A percentile compares a stretch with the other conserved stretches of the same genome.
These are phyloP conservation scores for Subanguina moxae DNA, from an alignment of 1,140 invertebrate species.

Conservation along the genomic window DNA sequence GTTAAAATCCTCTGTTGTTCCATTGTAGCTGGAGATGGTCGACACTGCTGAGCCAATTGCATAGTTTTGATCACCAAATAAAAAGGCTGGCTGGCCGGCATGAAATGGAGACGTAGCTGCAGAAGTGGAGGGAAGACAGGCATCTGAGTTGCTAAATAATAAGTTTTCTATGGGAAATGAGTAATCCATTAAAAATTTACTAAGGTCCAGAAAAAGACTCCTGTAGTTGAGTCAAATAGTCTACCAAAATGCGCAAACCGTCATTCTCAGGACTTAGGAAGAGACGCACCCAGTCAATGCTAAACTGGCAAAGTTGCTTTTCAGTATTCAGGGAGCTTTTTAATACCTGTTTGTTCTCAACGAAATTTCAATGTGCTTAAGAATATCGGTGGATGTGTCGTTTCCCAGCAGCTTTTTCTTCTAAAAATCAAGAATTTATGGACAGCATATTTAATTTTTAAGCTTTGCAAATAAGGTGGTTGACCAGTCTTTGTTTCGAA, in stretches of 20 bases:
- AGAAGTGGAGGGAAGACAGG: neutral
- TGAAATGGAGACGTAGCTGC: neutral
- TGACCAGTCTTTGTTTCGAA: too few relatives aligned
- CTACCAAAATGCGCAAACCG: constrained; percentile 89
- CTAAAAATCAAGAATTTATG: constrained; percentile 62
- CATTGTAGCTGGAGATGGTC: constrained; percentile 5
- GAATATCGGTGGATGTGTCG: constrained; percentile 92
- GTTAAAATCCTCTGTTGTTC: neutral
- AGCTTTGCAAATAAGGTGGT: too few relatives aligned
- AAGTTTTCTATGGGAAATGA: neutral
- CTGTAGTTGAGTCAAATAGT: constrained; percentile 68
- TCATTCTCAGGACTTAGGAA: constrained; percentile 92
- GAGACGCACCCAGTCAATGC: constrained; percentile 98
- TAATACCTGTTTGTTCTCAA: constrained; percentile 78
- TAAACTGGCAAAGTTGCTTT: too few relatives aligned
- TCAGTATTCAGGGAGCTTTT: too few relatives aligned
- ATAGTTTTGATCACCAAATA: neutral
- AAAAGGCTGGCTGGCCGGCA: neutral
- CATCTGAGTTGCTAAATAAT: neutral
- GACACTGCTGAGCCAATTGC: neutral
- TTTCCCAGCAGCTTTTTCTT: constrained; percentile 85
- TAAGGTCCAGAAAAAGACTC: constrained; percentile 32
- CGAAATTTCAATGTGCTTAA: constrained; percentile 95
- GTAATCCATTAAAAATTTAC: constrained; percentile 12
- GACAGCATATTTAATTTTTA: constrained; percentile 20